These are phyloP conservation scores for Drosophila ezoana DNA, from an alignment of 2,888 invertebrate species.

Conservation along the genomic window DNA sequence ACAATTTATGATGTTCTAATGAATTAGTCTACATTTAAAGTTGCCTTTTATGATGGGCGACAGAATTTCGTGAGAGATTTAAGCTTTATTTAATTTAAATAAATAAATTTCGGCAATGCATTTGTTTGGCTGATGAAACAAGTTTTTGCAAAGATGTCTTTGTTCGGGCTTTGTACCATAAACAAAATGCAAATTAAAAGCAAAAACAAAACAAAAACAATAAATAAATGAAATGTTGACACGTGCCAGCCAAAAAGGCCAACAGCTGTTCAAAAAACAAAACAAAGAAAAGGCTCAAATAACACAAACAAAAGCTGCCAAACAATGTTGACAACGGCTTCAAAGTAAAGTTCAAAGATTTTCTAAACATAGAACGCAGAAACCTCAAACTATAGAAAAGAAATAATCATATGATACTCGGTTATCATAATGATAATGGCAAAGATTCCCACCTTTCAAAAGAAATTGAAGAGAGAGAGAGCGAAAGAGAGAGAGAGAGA, in stretches of 20 bases:
- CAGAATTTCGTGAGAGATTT: conserved; percentile 12
- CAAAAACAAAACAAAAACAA: background rate
- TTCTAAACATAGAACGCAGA: conserved; percentile 16
- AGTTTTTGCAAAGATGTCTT: conserved; percentile 27
- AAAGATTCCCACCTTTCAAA: conserved; percentile 31
- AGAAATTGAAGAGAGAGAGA: conserved; percentile 17
- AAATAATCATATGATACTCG: conserved; percentile 32
- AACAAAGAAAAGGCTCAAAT: conserved; percentile 24
- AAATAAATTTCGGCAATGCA: conserved; percentile 47
- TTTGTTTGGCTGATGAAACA: conserved; percentile 38
- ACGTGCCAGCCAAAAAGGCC: conserved; percentile 55
- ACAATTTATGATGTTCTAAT: conserved; percentile 13
- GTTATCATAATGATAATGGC: conserved; percentile 38
- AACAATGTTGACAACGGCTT: conserved; percentile 26
- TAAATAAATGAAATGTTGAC: conserved; percentile 33
- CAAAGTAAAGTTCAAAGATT: conserved; percentile 39
- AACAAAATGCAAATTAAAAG: conserved; percentile 61
- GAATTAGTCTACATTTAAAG: conserved; percentile 5
- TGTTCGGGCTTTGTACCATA: conserved; percentile 19
- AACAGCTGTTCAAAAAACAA: conserved; percentile 55
- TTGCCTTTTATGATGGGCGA: conserved; percentile 11
- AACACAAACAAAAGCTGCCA: conserved; percentile 50
- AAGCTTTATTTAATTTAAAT: conserved; percentile 27
- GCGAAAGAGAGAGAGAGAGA: background rate
- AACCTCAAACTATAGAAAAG: conserved; percentile 3